These are phyloP conservation scores for Amazona guildingii DNA, from an alignment of 2,113 vertebrate species.

Conservation along the genomic window DNA sequence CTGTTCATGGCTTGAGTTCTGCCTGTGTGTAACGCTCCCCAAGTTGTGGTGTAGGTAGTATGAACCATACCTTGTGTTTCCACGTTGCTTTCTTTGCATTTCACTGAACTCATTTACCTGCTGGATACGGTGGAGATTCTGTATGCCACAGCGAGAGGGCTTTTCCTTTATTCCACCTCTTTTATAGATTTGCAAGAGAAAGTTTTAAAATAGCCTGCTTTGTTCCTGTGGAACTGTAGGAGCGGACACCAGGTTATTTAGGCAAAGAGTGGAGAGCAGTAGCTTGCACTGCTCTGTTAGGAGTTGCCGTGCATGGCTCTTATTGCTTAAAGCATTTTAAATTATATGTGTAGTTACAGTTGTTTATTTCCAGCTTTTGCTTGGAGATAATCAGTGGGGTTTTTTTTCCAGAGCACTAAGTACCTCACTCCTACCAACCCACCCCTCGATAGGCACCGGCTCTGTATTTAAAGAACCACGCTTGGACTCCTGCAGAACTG, in stretches of 20 bases:
- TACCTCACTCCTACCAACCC: neutral
- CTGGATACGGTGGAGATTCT: neutral
- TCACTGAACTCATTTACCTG: neutral
- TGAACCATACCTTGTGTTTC: neutral
- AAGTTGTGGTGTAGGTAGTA: neutral
- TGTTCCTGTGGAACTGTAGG: neutral
- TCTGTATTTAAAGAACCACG: neutral
- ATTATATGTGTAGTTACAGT: conserved; percentile 9
- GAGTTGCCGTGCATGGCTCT: neutral
- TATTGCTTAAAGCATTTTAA: conserved; percentile 10
- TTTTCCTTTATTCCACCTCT: neutral
- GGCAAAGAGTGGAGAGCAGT: neutral
- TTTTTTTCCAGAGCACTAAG: neutral
- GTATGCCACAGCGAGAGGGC: neutral
- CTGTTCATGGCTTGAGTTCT: neutral
- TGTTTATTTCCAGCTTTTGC: neutral
- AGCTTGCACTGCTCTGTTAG: neutral
- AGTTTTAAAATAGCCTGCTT: conserved; percentile 43
- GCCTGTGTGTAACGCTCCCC: neutral
- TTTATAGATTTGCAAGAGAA: conserved; percentile 1
- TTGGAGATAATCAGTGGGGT: neutral
- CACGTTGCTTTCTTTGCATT: neutral
- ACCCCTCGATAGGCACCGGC: neutral
- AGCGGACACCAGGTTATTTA: neutral
- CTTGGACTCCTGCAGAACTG: conserved; percentile 12